Percentiles rank a stretch among this genome's conserved stretches.
Evolutionary conservation across 2,888 invertebrate species (phyloP).

Genomic region (Xiphydria camelus): DNA sequence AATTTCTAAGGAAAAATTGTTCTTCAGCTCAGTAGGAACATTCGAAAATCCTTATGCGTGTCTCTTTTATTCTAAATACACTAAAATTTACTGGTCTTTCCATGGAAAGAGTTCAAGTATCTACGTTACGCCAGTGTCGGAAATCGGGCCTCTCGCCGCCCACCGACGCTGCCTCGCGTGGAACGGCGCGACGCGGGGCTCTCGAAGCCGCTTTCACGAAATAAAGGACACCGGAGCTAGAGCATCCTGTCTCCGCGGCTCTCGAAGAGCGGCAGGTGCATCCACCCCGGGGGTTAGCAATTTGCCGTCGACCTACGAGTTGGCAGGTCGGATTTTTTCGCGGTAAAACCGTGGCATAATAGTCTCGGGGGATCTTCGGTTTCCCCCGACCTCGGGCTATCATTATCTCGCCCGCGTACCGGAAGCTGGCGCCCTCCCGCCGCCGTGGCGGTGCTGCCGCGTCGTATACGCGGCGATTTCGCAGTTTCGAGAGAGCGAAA

Average conservation of each 20-base stretch:
- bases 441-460: not conserved
- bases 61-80: too few relatives aligned
- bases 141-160: too few relatives aligned
- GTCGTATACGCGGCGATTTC: too few relatives aligned
- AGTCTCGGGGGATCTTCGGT: not conserved
- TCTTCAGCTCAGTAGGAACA: too few relatives aligned
- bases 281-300: slow-evolving; percentile 15
- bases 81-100: too few relatives aligned
- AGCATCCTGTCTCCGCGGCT: slow-evolving; percentile 21
- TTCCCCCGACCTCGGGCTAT: slow-evolving; percentile 14
- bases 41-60: too few relatives aligned
- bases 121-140: too few relatives aligned
- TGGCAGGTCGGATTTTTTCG: slow-evolving; percentile 35
- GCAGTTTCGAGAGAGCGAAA: too few relatives aligned
- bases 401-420: slow-evolving; percentile 22
- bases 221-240: not conserved
- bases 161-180: too few relatives aligned
- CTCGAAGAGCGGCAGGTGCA: slow-evolving; percentile 43
- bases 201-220: not conserved
- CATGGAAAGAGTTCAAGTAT: too few relatives aligned
- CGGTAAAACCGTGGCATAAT: slow-evolving; percentile 11
- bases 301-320: slow-evolving; percentile 34
- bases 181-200: not conserved
- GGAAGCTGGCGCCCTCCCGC: slow-evolving; percentile 19
- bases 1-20: too few relatives aligned